Conservation (phyloP, 1,140 invertebrate genomes). For the Lanistes nyassanus region DNA sequence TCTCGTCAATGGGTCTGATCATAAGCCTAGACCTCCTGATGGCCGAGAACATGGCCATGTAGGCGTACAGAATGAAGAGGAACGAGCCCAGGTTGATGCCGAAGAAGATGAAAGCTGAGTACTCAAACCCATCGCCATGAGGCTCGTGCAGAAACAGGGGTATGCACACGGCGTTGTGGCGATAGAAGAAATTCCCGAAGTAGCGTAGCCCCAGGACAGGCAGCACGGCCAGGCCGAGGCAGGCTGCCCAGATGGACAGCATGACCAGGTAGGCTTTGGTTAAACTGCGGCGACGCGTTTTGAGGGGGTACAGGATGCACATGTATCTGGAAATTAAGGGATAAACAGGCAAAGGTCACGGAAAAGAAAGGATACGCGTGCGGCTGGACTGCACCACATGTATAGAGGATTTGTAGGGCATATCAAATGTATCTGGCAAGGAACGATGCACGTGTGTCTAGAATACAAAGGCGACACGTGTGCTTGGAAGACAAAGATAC, state of each 20-base stretch:
- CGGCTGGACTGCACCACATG: no score
- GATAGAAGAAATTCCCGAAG: conserved; percentile 67
- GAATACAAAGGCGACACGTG: no score
- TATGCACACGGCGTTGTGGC: conserved; percentile 63
- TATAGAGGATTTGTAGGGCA: no score
- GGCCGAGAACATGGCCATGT: conserved; percentile 71
- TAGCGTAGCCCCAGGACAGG: conserved; percentile 75
- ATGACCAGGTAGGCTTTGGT: conserved; percentile 70
- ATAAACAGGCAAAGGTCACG: neutral
- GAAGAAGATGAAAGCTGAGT: conserved; percentile 61
- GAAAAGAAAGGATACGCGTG: no score
- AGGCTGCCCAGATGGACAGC: conserved; percentile 74
- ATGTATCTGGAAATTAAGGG: conserved; percentile 58
- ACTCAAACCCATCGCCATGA: conserved; percentile 62
- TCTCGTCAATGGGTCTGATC: conserved; percentile 72
- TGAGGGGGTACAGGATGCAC: conserved; percentile 76
- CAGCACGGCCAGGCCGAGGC: conserved; percentile 73
- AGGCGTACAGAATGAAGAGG: conserved; percentile 65
- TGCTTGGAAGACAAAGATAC: no score
- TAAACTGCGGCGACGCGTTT: conserved; percentile 24
- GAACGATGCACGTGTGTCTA: no score
- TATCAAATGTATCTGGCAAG: no score
- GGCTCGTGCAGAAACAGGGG: conserved; percentile 63
- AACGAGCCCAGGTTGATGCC: conserved; percentile 63
- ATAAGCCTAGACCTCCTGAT: conserved; percentile 70